These are phyloP conservation scores for Aurelia sp. DNA, from an alignment of 30 jellyfish, hydroid and myxozoan genomes.

Conservation along the genomic window DNA sequence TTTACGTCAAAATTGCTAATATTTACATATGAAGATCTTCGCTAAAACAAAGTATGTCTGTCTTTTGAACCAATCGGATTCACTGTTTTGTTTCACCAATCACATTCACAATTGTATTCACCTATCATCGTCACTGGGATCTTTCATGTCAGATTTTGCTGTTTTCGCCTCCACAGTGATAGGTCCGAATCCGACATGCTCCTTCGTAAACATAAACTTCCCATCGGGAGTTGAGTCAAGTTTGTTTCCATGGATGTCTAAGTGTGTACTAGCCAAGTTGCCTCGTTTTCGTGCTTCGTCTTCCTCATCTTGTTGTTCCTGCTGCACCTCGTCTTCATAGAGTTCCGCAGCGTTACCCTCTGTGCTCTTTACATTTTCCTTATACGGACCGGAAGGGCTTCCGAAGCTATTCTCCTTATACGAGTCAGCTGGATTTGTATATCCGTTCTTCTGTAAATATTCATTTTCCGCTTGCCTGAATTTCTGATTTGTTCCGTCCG, in stretches of 20 bases:
- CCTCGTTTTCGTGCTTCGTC: slow-evolving; percentile 32
- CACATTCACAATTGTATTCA: background rate
- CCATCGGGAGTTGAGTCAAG: slow-evolving; percentile 36
- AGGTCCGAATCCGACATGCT: slow-evolving; percentile 98
- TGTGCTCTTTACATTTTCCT: slow-evolving; percentile 3
- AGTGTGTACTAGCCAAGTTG: slow-evolving; percentile 1
- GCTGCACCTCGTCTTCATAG: slow-evolving; percentile 38
- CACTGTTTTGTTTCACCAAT: too few species aligned
- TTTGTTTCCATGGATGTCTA: slow-evolving; percentile 51
- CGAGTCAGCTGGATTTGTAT: slow-evolving; percentile 21
- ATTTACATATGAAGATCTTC: too few species aligned
- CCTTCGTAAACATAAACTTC: slow-evolving; percentile 77
- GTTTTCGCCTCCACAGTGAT: slow-evolving; percentile 97
- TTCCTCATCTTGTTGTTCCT: slow-evolving; percentile 38
- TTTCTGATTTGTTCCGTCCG: slow-evolving; percentile 61
- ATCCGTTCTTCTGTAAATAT: slow-evolving; percentile 23
- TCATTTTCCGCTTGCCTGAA: slow-evolving; percentile 12
- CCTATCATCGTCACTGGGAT: slow-evolving; percentile 70
- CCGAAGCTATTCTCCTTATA: slow-evolving; percentile 4
- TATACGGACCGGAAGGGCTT: slow-evolving; percentile 10
- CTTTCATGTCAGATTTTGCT: slow-evolving; percentile 82
- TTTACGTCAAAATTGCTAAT: too few species aligned
- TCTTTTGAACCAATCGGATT: too few species aligned
- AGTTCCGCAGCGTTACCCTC: slow-evolving; percentile 50
- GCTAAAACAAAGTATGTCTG: too few species aligned